Base-by-base conservation (phyloP, 1,140 invertebrate species). In the Drosophila parabipectinata region DNA sequence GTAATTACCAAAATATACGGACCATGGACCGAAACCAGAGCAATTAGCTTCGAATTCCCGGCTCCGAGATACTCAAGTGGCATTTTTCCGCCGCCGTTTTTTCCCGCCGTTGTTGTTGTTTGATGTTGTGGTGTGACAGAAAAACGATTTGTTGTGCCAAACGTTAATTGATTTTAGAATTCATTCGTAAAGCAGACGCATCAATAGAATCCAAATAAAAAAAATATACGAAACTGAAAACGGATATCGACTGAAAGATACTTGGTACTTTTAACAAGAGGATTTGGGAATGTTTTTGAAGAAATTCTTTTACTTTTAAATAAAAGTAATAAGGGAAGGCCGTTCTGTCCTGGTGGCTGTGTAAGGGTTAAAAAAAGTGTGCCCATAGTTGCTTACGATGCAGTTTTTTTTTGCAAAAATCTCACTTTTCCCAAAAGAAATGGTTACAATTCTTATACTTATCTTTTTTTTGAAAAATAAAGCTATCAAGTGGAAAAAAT, bases 81-180 rank as follows among this genome's bases (percentile, higher is more conserved):
- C 62, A 67, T 69, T 69, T 69, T 54, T 56, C 41, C 67, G 51
- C 26, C 37, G 34, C 34, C 18, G 18, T 18, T 10, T 37, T 44
- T 18, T 18, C n/a, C 8, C 4, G 2, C 55, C 53, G 28, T 63
- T 55, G 60, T 63, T 56, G 51, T 78, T 68, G 60, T 89, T 88
- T 83, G 77, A 84, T 77, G 80, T 60, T 83, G 77, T 63, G 45
- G 76, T 68, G 76, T 84, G 83, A 88, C 83, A 88, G 83, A 88
- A 89, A 88, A 88, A 83, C 84, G 79, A 88, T 89, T 79, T 77
- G 78, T 83, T 83, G 83, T 88, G 83, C 83, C 83, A 88, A 88
- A 88, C 76, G 76, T 80, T 88, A 88, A 88, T 88, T 88, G 83
- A 88, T 88, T 88, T 88, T 88, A 83, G 83, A 88, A 88, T 88